Base-by-base conservation (phyloP, 2,888 invertebrate species). In the Scelioninae gen. 1 region DNA sequence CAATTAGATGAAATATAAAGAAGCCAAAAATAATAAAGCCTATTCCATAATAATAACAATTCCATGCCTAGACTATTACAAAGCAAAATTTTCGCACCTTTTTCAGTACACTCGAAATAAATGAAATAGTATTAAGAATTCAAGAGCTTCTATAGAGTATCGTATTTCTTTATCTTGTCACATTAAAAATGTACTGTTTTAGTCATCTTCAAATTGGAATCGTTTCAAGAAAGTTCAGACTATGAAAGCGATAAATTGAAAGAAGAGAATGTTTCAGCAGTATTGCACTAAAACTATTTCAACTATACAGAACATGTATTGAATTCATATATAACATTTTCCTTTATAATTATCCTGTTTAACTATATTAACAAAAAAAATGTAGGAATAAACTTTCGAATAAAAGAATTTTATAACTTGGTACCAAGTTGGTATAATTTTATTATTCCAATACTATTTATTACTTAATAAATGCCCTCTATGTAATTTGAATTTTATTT, bases 131-230 rank as follows among this genome's bases (percentile, higher is more conserved):
- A 47, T 62, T 63, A 63, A 69, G 49, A 31, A 63, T 69, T 69
- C 56, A 47, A 58, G 43, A 53, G 31, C 13, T 77, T 34, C 45
- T 40, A 63, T 56, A 47, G 63, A 80, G n/a, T n/a, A 62, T 55
- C 60, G 74, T 62, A 80, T 60, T 80, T 60, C 79, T 72, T 72
- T 66, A 79, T 51, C 65, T 60, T 47, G 72, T 72, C 72, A 43
- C 79, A 71, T 66, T 60, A 79, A 72, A 79, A 71, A 68, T 69
- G 47, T 62, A 69, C 78, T 23, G 23, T 23, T 23, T 23, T 23
- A 23, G 23, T 23, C 77, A 63, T 62, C 55, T 63, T 32, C 55
- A 71, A 71, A 71, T 78, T 78, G 78, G 71, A 78, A 69, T 71
- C 71, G 56, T 71, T 78, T 78, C 77, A 78, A 78, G 63, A 63